Percentiles rank a stretch among this genome's conserved stretches.
Evolutionary conservation across 2,888 invertebrate species (phyloP).

Genomic region (Xanthia togata): DNA sequence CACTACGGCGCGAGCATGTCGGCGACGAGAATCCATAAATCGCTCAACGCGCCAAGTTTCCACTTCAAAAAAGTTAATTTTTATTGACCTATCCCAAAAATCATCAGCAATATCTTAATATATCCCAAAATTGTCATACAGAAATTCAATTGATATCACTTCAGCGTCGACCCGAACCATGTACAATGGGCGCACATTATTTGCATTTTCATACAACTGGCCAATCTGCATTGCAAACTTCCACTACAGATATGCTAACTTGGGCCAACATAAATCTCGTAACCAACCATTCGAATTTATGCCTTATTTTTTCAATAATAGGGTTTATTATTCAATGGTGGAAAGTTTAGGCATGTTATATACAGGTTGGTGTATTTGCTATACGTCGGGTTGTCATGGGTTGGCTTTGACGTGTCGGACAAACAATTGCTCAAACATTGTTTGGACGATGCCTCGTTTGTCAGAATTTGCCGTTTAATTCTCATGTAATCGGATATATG

Average conservation of each 20-base stretch:
- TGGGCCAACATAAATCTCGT: constrained; percentile 64
- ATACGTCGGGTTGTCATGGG: constrained; percentile 76
- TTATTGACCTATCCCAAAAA: not conserved
- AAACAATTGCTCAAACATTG: constrained; percentile 78
- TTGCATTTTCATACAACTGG: constrained; percentile 85
- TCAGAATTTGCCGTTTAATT: constrained; percentile 67
- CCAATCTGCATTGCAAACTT: constrained; percentile 88
- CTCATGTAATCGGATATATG: constrained; percentile 64
- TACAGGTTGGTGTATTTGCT: constrained; percentile 66
- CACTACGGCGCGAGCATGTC: too few species aligned
- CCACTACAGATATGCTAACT: constrained; percentile 78
- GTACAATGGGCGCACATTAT: constrained; percentile 77
- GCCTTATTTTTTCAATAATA: not conserved
- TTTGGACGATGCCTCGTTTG: constrained; percentile 65
- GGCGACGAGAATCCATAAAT: too few species aligned
- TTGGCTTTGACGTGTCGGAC: constrained; percentile 80
- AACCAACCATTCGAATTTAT: constrained; percentile 13
- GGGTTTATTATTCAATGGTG: constrained; percentile 6
- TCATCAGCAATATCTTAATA: constrained; percentile 11
- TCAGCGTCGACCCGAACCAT: constrained; percentile 59
- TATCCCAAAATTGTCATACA: constrained; percentile 42
- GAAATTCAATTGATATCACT: constrained; percentile 66
- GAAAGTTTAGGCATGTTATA: constrained; percentile 28
- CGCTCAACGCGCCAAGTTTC: too few species aligned
- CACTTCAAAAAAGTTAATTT: not conserved